These are phyloP conservation scores for Alsophila aescularia DNA, from an alignment of 2,888 invertebrate species.

Conservation along the genomic window DNA sequence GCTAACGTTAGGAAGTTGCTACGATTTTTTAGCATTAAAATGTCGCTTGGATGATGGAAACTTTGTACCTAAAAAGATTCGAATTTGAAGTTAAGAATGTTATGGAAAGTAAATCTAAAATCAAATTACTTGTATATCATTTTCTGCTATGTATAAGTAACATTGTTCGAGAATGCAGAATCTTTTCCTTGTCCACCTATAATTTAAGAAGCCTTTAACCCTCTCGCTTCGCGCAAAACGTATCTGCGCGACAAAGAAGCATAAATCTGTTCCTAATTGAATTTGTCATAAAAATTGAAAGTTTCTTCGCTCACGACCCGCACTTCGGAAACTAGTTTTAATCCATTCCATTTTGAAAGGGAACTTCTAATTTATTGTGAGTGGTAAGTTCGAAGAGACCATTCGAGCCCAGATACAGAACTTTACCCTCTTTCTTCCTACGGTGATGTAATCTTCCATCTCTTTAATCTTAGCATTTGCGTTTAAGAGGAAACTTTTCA, in stretches of 20 bases:
- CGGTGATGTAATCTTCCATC: conserved; percentile 69
- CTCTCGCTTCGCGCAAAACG: conserved; percentile 48
- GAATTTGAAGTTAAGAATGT: neutral
- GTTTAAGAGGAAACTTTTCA: conserved; percentile 47
- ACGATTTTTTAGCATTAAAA: conserved; percentile 39
- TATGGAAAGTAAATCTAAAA: too few species aligned
- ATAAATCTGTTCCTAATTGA: conserved; percentile 79
- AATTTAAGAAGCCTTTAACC: conserved; percentile 31
- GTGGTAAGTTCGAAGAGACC: conserved; percentile 77
- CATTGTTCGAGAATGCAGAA: too few species aligned
- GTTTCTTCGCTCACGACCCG: conserved; percentile 71
- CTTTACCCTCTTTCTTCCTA: conserved; percentile 66
- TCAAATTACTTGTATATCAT: too few species aligned
- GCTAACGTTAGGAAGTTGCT: conserved; percentile 36
- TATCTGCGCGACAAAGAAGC: conserved; percentile 61
- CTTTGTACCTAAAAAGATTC: conserved; percentile 1
- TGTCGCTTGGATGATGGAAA: conserved; percentile 19
- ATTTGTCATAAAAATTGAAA: conserved; percentile 84
- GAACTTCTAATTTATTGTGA: conserved; percentile 82
- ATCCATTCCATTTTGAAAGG: conserved; percentile 79
- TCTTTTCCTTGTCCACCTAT: neutral
- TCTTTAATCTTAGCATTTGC: conserved; percentile 61
- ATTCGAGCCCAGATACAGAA: conserved; percentile 67
- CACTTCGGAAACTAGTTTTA: conserved; percentile 79
- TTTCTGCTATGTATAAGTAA: too few species aligned